Evolutionary conservation across 2,888 invertebrate genomes (phyloP).

Genomic region (Amphiduros pacificus): DNA sequence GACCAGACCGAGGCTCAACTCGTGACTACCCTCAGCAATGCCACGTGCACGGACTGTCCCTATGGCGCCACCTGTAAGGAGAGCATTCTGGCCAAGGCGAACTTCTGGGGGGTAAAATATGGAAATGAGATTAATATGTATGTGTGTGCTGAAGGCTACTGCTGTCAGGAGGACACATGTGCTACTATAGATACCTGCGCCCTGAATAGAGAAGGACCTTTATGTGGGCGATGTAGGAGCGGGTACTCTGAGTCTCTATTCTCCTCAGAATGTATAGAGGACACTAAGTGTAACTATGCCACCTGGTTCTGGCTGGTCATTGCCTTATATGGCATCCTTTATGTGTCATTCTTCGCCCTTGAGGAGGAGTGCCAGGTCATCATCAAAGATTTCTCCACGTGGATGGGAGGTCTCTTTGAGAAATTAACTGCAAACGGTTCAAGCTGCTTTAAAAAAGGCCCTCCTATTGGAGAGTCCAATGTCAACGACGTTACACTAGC

Average conservation of each 20-base stretch:
- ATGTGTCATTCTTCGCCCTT: constrained; percentile 9
- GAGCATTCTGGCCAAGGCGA: background rate
- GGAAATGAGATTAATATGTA: constrained; percentile 3
- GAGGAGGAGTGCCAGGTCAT: constrained; percentile 5
- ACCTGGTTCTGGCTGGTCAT: constrained; percentile 10
- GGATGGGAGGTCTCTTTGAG: too few relatives aligned
- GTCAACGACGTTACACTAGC: too few relatives aligned
- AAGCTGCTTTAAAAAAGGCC: too few relatives aligned
- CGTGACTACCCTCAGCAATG: background rate
- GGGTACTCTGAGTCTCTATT: constrained; percentile 11
- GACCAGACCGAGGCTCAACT: background rate
- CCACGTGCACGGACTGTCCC: background rate
- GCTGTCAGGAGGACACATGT: constrained; percentile 6
- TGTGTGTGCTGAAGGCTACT: constrained; percentile 8
- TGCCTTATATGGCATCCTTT: constrained; percentile 4
- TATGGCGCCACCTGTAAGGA: background rate
- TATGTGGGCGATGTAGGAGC: background rate
- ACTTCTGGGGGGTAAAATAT: constrained; percentile 6
- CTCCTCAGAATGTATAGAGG: constrained; percentile 2
- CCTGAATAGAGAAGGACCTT: background rate
- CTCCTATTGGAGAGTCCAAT: too few relatives aligned
- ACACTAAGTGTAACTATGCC: constrained; percentile 2
- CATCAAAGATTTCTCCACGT: too few relatives aligned
- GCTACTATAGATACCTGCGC: background rate
- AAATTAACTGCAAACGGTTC: too few relatives aligned